Percentiles rank a stretch among this genome's conserved stretches.
These are phyloP conservation scores for Ooceraea biroi DNA, from an alignment of 1,140 invertebrate species.

Conservation along the genomic window DNA sequence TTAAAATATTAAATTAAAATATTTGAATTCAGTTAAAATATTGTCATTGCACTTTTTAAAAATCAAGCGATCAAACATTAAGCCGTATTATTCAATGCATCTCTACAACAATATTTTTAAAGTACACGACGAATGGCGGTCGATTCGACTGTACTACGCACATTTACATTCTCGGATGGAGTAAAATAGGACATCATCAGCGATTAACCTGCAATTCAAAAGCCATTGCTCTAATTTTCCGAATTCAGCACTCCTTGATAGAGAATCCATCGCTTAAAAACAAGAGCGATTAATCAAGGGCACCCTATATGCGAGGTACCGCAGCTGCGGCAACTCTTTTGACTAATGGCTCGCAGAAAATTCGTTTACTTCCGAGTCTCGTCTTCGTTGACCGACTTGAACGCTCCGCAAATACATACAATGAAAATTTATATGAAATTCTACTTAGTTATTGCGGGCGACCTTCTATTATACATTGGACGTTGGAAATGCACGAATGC, in stretches of 20 bases:
- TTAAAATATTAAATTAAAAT: too few species aligned
- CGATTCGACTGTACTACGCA: neutral
- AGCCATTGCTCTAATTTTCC: neutral
- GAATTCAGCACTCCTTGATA: neutral
- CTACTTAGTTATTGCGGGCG: neutral
- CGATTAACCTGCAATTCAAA: constrained; percentile 19
- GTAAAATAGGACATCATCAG: constrained; percentile 19
- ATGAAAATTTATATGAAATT: constrained; percentile 38
- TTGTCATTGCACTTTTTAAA: too few species aligned
- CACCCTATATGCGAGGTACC: constrained; percentile 16
- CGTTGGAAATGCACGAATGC: neutral
- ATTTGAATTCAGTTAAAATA: too few species aligned
- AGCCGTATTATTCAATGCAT: neutral
- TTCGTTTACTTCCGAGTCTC: constrained; percentile 32
- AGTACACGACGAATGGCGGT: neutral
- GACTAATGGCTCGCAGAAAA: constrained; percentile 46
- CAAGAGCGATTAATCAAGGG: constrained; percentile 32
- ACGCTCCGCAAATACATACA: constrained; percentile 3
- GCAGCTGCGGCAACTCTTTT: constrained; percentile 46
- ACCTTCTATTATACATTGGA: neutral
- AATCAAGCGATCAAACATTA: neutral
- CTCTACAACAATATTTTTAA: constrained; percentile 27
- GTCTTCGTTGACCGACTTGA: constrained; percentile 13
- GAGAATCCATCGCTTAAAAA: constrained; percentile 5
- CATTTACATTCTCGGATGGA: constrained; percentile 4